These are phyloP conservation scores for Acleris literana DNA, from an alignment of 2,888 invertebrate genomes.

Conservation along the genomic window DNA sequence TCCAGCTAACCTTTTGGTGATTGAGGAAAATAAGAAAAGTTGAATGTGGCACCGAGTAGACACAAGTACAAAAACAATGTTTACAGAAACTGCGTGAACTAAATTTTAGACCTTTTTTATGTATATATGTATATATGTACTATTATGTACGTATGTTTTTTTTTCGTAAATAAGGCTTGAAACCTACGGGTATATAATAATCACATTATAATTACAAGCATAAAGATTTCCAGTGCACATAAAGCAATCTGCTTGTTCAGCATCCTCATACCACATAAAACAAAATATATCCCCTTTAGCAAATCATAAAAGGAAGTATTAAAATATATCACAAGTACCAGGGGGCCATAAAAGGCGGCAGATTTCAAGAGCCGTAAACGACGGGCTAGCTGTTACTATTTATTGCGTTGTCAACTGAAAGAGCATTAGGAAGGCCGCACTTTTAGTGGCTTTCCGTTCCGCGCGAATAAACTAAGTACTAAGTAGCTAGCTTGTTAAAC, in stretches of 20 bases:
- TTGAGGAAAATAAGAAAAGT: too few relatives aligned
- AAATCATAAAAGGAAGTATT: constrained; percentile 34
- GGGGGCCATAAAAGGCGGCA: constrained; percentile 28
- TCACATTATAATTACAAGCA: too few relatives aligned
- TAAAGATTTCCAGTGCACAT: neutral
- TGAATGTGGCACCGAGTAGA: too few relatives aligned
- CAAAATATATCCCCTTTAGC: constrained; percentile 24
- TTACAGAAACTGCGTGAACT: too few relatives aligned
- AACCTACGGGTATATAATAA: too few relatives aligned
- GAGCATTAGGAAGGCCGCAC: constrained; percentile 10
- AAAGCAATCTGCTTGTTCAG: constrained; percentile 17
- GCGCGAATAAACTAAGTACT: constrained; percentile 5
- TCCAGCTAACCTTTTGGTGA: too few relatives aligned
- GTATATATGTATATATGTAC: too few relatives aligned
- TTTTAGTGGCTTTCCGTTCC: constrained; percentile 8
- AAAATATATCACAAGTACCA: constrained; percentile 30
- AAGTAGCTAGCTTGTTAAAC: too few relatives aligned
- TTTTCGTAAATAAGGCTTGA: too few relatives aligned
- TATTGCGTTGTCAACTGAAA: constrained; percentile 25
- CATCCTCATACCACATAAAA: constrained; percentile 7
- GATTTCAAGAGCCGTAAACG: constrained; percentile 35
- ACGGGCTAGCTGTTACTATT: constrained; percentile 26
- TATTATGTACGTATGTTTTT: too few relatives aligned
- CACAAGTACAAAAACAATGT: too few relatives aligned
- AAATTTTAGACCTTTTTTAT: too few relatives aligned